phyloP scores from a whole-genome alignment of 2,113 vertebrate genomes.

The Vidua macroura region DNA sequence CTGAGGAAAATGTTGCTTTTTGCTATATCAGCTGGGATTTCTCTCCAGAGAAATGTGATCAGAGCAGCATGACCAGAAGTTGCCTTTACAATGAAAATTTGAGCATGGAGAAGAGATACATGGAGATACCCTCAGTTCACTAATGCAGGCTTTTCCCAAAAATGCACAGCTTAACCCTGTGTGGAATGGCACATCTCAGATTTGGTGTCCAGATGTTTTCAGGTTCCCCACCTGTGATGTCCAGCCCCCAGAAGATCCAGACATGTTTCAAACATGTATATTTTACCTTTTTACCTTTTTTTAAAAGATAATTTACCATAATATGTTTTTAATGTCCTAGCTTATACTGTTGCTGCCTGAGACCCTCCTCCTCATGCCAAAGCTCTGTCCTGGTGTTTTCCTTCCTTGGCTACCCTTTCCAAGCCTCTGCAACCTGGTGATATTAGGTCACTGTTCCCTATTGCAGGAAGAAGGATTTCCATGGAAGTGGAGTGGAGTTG shows the following conservation, averaged over 20 bases:
- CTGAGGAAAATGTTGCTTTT: not conserved
- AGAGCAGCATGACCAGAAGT: not conserved
- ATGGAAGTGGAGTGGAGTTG: not conserved
- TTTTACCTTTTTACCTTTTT: not conserved
- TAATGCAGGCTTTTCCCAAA: not conserved
- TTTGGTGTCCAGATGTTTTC: not conserved
- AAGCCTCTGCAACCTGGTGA: not conserved
- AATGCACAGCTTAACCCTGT: not conserved
- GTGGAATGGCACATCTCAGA: not conserved
- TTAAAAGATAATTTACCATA: not conserved
- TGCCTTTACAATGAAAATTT: not conserved
- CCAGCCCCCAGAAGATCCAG: not conserved
- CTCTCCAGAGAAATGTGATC: not conserved
- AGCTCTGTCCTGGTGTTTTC: not conserved
- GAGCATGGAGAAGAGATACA: not conserved
- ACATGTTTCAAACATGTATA: not conserved
- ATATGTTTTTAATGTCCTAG: not conserved
- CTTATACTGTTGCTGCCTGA: not conserved
- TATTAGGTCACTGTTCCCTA: not conserved
- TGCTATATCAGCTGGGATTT: not conserved
- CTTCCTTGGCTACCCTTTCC: not conserved
- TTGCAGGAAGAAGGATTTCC: not conserved
- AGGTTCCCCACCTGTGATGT: not conserved
- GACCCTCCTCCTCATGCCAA: not conserved
- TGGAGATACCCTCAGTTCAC: not conserved